Evolutionary conservation across 2,797 vertebrate genomes (phyloP), one percentile per base, ranked within the genome.

Genomic region (Danio aesculapii): DNA sequence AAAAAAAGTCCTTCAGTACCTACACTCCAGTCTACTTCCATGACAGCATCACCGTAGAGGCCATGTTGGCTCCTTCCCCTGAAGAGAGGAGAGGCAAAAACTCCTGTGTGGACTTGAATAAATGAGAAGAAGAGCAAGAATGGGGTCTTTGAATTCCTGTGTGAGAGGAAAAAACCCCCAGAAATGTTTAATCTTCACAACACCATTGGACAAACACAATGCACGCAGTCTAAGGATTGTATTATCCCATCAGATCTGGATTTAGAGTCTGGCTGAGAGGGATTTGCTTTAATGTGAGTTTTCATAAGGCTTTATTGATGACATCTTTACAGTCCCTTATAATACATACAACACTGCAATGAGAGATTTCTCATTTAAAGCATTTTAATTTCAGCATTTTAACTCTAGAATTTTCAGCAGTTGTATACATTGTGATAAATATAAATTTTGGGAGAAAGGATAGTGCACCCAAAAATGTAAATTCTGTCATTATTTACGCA

Each of bases 1-100:
- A n/a, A n/a, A n/a, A n/a, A 57, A 71, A 17, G 67, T 57, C 58
- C 50, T 46, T 68, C 39, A 72, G 43, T 90, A 98, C 97, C 97
- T 1, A 98, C 91, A 14, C 95, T 96, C 97, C 97, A 97, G 87
- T 99, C 97, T 90, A 98, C 94, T 84, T 99, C 97, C 53, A 97
- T 95, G 10, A 94, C 93, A 0, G 94, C 91, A 52, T 98, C 97
- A 0, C 97, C 97, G 5, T 98, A 98, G 57, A 94, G 74, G 0
- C 96, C 95, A 2, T 98, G 97, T 0, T 49, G 84, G 84, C 97
- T 98, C 4, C 87, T 94, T 58, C 95, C 95, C 39, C 80, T 91
- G 82, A 98, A 98, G 0, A 75, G 66, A 0, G 88, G 44, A 1
- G 95, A 95, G 1, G 94, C 91, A 75, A 95, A 96, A 10, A 96